phyloP scores from a whole-genome alignment of 2,888 invertebrate species.

The Hyppa rectilinea region DNA sequence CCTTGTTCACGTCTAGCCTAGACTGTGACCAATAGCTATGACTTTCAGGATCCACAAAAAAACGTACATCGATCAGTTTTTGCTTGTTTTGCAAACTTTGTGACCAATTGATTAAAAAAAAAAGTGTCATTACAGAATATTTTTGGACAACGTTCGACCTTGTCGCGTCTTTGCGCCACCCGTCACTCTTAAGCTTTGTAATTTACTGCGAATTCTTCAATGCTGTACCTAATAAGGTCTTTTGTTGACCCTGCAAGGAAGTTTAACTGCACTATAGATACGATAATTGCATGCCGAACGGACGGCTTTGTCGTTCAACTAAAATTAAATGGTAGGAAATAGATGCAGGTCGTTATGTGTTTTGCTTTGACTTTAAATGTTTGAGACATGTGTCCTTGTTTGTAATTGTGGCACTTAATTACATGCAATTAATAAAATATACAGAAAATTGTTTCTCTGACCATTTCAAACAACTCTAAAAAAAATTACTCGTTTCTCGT shows the following conservation, averaged over 20 bases:
- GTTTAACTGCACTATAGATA: constrained; percentile 50
- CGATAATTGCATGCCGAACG: constrained; percentile 46
- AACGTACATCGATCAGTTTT: constrained; percentile 65
- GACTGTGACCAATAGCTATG: constrained; percentile 53
- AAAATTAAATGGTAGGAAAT: constrained; percentile 58
- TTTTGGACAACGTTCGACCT: constrained; percentile 76
- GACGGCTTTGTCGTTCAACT: constrained; percentile 46
- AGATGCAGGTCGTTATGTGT: constrained; percentile 44
- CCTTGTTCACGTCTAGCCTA: constrained; percentile 19
- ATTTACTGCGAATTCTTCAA: constrained; percentile 63
- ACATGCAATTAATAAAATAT: constrained; percentile 32
- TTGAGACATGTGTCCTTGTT: constrained; percentile 46
- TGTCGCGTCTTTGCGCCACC: constrained; percentile 76
- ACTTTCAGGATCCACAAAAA: constrained; percentile 56
- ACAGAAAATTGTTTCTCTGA: constrained; percentile 7
- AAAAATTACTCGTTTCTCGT: no score
- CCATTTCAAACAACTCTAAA: constrained; percentile 9
- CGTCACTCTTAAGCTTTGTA: constrained; percentile 67
- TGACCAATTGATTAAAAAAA: constrained; percentile 72
- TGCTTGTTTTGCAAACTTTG: constrained; percentile 66
- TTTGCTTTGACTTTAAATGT: constrained; percentile 46
- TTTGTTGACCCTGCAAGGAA: constrained; percentile 65
- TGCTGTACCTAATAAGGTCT: constrained; percentile 65
- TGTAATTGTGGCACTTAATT: constrained; percentile 24
- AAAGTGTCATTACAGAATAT: constrained; percentile 78